phyloP scores from a whole-genome alignment of 2,113 vertebrate species.

The Elephas maximus region DNA sequence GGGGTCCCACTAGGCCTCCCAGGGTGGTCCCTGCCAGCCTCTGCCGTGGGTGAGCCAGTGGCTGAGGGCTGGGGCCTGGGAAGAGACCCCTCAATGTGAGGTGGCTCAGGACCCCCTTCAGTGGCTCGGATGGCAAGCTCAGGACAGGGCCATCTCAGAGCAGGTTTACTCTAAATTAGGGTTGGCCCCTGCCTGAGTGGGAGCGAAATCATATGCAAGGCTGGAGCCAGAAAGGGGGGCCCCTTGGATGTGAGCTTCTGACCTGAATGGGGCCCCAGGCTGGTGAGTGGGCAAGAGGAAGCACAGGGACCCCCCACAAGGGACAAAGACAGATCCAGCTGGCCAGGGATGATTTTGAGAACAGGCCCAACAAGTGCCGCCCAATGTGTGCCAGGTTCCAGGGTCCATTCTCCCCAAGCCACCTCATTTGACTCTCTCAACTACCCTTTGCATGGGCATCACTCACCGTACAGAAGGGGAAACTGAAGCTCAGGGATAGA shows the following conservation, averaged over 20 bases:
- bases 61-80: not conserved
- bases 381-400: accelerated
- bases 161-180: slow-evolving; percentile 84
- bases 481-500: not conserved
- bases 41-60: not conserved
- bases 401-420: accelerated
- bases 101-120: slow-evolving; percentile 62
- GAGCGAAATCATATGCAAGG: not conserved
- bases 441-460: not conserved
- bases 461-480: not conserved
- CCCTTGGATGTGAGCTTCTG: accelerated
- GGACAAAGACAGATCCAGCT: not conserved
- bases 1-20: not conserved
- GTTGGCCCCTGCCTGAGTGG: not conserved
- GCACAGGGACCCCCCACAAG: too few species aligned
- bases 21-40: not conserved
- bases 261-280: accelerated
- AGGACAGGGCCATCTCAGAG: slow-evolving; percentile 42
- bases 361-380: accelerated
- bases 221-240: not conserved
- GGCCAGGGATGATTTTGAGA: not conserved
- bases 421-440: not conserved
- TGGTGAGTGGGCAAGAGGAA: not conserved
- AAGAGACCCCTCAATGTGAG: not conserved
- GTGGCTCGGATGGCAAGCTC: slow-evolving; percentile 65